Base-by-base conservation (phyloP, 2,797 vertebrate species). In the Serranus cabrilla region DNA sequence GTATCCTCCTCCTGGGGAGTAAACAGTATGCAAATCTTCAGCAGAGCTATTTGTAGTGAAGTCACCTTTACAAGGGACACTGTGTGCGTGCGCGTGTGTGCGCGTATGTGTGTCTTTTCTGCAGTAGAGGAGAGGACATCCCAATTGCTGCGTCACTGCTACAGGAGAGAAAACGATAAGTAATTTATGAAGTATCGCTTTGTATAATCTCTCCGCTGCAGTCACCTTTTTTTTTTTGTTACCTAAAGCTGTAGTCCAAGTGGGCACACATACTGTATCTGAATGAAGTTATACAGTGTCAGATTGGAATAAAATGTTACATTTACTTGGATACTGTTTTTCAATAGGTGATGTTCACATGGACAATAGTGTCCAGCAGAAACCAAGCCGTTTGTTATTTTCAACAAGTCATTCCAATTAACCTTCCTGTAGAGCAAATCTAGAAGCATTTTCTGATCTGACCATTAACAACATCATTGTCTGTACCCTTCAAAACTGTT, bases 41-140 rank as follows among this genome's bases (percentile, higher is more conserved):
- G 73, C 65, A 13, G 11, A 58, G 71, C 80, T 90, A 70, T 89
- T 85, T 83, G 74, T 74, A 80, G 74, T 81, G 74, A 83, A 85
- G 82, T 84, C 87, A 88, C 86, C 86, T 91, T 74, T 88, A 72
- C 73, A 67, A 72, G 74, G 74, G 76, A 80, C 74, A 65, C 1
- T 45, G 31, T 47, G 60, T 66, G 37, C 66, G 58, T 21, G 31
- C 23, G 51, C 20, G 20, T 11, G 47, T 64, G 58, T 52, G 34
- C 65, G 50, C 0, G 27, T 50, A 5, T 67, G 50, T 68, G 12
- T 66, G 43, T 60, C 45, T 69, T 70, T 75, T 72, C 74, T 87
- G 85, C 84, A 86, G 79, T 77, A 51, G 47, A 61, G 72, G 73
- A 60, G 73, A 91, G 80, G 86, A 86, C 80, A 76, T 80, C 70